Conservation (phyloP, 1,140 invertebrate species). For the Cataglyphis hispanica region DNA sequence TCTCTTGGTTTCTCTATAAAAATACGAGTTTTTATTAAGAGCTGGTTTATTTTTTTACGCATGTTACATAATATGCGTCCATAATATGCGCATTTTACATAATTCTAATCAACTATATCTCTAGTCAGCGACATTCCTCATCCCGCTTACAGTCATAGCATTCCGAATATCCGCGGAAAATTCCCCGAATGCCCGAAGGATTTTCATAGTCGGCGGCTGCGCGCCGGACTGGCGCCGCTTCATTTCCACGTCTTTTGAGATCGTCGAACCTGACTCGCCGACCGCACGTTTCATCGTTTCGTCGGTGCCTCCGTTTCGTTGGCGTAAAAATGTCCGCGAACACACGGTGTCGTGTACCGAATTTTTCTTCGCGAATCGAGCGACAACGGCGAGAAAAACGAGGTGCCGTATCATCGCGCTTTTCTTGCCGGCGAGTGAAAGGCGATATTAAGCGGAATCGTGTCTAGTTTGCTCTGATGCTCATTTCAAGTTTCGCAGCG, state of each 20-base stretch:
- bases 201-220: conserved; percentile 40
- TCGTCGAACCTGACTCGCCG: conserved; percentile 29
- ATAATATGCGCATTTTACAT: not conserved
- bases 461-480: not conserved
- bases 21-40: not conserved
- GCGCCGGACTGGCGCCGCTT: conserved; percentile 32
- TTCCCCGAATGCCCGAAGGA: conserved; percentile 36
- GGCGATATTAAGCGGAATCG: conserved; percentile 45
- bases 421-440: conserved; percentile 65
- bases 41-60: not conserved
- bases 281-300: not conserved
- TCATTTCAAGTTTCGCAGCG: conserved; percentile 24
- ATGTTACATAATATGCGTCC: not conserved
- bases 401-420: not conserved
- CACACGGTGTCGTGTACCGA: no score
- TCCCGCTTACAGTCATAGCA: not conserved
- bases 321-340: conserved; percentile 23
- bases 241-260: conserved; percentile 56
- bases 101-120: conserved; percentile 1
- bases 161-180: conserved; percentile 45
- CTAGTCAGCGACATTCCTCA: conserved; percentile 10
- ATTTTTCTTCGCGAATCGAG: not conserved
- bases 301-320: not conserved
- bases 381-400: not conserved
- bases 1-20: no score